phyloP scores from a whole-genome alignment of 2,113 vertebrate genomes.

The Calidris pygmaea region DNA sequence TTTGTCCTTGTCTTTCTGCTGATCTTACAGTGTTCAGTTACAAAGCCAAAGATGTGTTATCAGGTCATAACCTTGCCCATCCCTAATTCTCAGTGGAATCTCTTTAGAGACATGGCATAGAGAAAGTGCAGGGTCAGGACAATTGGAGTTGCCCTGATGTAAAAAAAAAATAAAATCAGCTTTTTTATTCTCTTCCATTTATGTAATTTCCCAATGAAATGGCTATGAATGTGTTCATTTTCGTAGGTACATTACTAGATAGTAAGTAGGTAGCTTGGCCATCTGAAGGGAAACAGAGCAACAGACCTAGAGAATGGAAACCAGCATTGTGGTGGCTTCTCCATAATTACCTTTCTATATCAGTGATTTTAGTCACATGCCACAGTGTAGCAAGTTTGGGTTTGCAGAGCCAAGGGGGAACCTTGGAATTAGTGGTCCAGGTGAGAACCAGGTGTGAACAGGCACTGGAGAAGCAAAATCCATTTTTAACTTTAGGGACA shows the following conservation, averaged over 20 bases:
- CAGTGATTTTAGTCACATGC: background rate
- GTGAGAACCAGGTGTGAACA: background rate
- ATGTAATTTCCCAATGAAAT: background rate
- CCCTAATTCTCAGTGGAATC: background rate
- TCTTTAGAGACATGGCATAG: background rate
- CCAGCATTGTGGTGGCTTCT: background rate
- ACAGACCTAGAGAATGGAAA: background rate
- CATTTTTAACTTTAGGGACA: background rate
- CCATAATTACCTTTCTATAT: background rate
- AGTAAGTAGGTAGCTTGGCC: background rate
- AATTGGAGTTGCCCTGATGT: background rate
- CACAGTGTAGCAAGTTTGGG: background rate
- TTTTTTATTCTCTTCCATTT: background rate
- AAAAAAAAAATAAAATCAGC: background rate
- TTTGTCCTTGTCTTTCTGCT: background rate
- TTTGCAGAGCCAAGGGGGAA: background rate
- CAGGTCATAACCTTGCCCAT: background rate
- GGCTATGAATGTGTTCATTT: background rate
- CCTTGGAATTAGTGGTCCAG: background rate
- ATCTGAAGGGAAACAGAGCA: background rate
- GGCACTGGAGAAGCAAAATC: background rate
- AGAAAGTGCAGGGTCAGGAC: background rate
- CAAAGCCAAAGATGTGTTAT: background rate
- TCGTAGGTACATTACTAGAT: background rate
- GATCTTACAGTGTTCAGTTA: background rate